phyloP scores from a whole-genome alignment of 2,888 invertebrate species.

The Drosophila diplacantha region DNA sequence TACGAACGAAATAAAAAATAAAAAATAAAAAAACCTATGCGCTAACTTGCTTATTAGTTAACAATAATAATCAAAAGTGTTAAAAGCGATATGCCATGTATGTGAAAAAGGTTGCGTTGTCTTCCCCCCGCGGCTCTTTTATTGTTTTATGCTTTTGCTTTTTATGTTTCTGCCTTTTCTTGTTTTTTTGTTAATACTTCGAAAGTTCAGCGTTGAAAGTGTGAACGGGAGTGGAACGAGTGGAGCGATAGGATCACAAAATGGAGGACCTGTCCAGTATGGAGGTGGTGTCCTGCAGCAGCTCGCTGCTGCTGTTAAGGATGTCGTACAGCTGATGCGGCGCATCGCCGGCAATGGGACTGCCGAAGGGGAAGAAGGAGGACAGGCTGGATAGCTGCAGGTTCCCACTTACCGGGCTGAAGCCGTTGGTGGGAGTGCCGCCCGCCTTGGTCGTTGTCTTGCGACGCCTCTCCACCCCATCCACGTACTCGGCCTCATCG shows the following conservation, averaged over 20 bases:
- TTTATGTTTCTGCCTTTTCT: constrained; percentile 43
- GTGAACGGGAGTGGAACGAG: constrained; percentile 27
- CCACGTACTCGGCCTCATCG: constrained; percentile 67
- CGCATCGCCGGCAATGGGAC: constrained; percentile 71
- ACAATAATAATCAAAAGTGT: constrained; percentile 60
- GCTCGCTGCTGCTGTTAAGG: constrained; percentile 75
- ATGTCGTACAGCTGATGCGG: constrained; percentile 76
- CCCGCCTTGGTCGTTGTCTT: constrained; percentile 47
- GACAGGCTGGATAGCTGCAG: constrained; percentile 74
- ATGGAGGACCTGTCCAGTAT: constrained; percentile 77
- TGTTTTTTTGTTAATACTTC: constrained; percentile 58
- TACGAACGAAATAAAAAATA: constrained; percentile 36
- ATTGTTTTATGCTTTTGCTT: constrained; percentile 14
- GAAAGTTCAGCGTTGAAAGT: constrained; percentile 57
- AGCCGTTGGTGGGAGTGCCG: constrained; percentile 29
- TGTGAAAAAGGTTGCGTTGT: constrained; percentile 19
- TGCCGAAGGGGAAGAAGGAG: constrained; percentile 78
- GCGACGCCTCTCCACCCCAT: constrained; percentile 71
- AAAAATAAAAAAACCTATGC: constrained; percentile 41
- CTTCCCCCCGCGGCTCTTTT: background rate
- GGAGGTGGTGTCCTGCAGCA: constrained; percentile 75
- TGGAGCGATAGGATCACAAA: constrained; percentile 55
- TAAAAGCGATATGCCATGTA: constrained; percentile 54
- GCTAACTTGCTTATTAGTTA: constrained; percentile 63
- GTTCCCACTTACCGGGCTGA: constrained; percentile 36